phyloP scores from a whole-genome alignment of 1,140 invertebrate species.

The Zaprionus ghesquierei region DNA sequence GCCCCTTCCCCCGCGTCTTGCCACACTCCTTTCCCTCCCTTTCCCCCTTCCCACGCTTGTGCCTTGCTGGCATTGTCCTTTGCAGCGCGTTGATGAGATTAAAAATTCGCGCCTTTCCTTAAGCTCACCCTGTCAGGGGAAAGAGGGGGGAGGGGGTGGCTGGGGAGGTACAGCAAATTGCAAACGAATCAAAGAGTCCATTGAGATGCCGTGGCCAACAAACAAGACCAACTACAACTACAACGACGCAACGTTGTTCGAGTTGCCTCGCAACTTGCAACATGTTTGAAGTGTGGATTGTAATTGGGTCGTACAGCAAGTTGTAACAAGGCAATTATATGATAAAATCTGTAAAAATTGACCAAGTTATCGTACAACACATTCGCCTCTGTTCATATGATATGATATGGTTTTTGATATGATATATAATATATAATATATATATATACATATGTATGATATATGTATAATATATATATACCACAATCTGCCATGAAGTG shows the following conservation, averaged over 20 bases:
- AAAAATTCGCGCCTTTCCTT: conserved; percentile 12
- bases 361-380: too few species aligned
- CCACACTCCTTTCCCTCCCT: not conserved
- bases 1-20: not conserved
- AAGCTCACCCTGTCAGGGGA: not conserved
- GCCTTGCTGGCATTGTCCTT: not conserved
- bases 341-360: too few species aligned
- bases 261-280: conserved; percentile 31
- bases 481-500: too few species aligned
- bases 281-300: conserved; percentile 26
- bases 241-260: not conserved
- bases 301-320: not conserved
- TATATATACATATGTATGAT: too few species aligned
- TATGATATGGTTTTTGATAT: too few species aligned
- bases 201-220: conserved; percentile 33
- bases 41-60: not conserved
- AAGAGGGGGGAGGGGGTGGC: not conserved
- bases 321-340: too few species aligned
- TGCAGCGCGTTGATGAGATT: conserved; percentile 25
- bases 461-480: too few species aligned
- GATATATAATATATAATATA: too few species aligned
- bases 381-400: too few species aligned
- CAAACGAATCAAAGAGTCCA: conserved; percentile 45
- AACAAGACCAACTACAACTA: too few species aligned
- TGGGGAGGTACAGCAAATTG: not conserved